Percentiles rank a stretch among this genome's conserved stretches.
phyloP scores from a whole-genome alignment of 2,888 invertebrate species.

The Plusia festucae region DNA sequence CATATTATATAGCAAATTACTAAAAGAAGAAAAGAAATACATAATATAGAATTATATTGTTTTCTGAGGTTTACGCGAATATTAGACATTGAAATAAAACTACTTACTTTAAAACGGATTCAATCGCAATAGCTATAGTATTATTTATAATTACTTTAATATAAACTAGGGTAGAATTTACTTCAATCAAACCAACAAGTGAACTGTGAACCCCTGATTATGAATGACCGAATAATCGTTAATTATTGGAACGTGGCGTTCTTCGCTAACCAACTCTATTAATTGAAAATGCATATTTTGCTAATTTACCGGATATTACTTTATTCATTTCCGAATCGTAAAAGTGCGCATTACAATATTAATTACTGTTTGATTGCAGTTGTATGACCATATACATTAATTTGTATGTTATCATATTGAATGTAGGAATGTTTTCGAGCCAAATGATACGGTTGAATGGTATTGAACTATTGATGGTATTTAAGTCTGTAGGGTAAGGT shows the following conservation, averaged over 20 bases:
- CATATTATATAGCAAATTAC: no score
- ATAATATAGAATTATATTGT: no score
- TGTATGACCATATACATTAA: neutral
- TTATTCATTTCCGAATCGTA: conserved; percentile 13
- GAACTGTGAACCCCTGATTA: neutral
- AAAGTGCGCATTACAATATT: conserved; percentile 10
- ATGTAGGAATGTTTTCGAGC: neutral
- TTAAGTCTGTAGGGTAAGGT: neutral
- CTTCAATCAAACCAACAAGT: no score
- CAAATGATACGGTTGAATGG: neutral
- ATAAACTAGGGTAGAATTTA: no score
- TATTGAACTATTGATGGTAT: no score
- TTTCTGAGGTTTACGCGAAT: no score
- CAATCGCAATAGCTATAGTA: no score
- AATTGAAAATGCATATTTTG: neutral
- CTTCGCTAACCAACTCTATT: neutral
- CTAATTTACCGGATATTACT: neutral
- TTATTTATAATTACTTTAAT: no score
- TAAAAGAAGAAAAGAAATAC: no score
- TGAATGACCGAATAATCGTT: neutral
- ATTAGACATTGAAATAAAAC: no score
- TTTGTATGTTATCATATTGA: neutral
- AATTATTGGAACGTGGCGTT: neutral
- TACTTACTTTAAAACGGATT: no score
- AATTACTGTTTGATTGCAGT: neutral